phyloP scores from a whole-genome alignment of 2,113 vertebrate genomes.

The Craseonycteris thonglongyai region DNA sequence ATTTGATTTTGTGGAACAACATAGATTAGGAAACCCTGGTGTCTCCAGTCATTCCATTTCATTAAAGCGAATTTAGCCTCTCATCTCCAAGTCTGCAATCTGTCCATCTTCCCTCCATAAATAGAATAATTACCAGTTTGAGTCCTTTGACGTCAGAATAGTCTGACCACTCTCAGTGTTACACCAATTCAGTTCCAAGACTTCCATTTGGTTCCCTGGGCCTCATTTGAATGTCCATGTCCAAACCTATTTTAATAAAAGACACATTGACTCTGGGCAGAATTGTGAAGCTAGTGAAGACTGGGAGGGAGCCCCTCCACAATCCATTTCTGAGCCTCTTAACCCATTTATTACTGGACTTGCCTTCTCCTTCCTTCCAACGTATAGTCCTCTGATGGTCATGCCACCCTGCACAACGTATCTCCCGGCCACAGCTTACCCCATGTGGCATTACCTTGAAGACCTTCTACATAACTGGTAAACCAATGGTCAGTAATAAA shows the following conservation, averaged over 20 bases:
- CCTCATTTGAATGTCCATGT: background rate
- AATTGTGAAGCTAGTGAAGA: background rate
- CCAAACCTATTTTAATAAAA: background rate
- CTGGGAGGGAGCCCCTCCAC: background rate
- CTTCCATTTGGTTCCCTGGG: background rate
- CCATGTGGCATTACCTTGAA: background rate
- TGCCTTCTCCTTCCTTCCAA: background rate
- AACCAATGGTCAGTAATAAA: background rate
- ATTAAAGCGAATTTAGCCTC: background rate
- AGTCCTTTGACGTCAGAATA: background rate
- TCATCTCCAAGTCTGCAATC: background rate
- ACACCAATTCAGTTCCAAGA: background rate
- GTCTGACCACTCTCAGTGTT: background rate
- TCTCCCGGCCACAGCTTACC: background rate
- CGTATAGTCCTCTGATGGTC: background rate
- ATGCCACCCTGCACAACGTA: background rate
- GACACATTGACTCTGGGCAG: background rate
- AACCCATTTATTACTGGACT: background rate
- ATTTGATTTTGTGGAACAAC: background rate
- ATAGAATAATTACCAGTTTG: slow-evolving; percentile 1
- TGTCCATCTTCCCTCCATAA: slow-evolving; percentile 6
- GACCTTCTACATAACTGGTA: background rate
- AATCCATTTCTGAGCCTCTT: background rate
- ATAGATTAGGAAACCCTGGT: background rate
- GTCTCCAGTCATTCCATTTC: background rate